Base-by-base conservation (phyloP, 2,888 invertebrate genomes). In the Mesochorus sp. region DNA sequence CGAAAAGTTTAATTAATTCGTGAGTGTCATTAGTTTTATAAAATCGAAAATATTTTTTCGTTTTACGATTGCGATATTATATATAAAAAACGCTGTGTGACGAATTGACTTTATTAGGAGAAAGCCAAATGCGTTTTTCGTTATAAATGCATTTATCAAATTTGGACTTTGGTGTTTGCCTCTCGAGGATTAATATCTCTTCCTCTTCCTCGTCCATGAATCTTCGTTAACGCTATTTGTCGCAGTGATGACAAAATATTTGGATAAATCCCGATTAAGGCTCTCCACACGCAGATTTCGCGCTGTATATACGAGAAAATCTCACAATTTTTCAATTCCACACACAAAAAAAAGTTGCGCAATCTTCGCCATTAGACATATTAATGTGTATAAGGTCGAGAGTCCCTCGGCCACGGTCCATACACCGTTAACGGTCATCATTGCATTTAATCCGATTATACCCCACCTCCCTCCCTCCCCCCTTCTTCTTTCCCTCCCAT, bases 231-330 rank as follows among this genome's bases (percentile, higher is more conserved):
- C 10, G 21, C 57, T 21, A 67, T 72, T 76, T 53, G 71, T 76
- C 71, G 67, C 44, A 4, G 4, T 34, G 51, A 51, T 53, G 76
- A 49, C 71, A 76, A 76, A 76, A 76, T 76, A 76, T 76, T 76
- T 51, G 44, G 66, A 61, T 17, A 57, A 62, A 66, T 51, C 24
- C n/a, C 2, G 17, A 39, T 14, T 21, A 19, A 28, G 21, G 10
- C 42, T 55, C 39, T 34, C 19, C 28, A n/a, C n/a, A n/a, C n/a
- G n/a, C 19, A n/a, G 26, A 49, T 59, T 34, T 44, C 3, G 21
- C 8, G 21, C 49, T 66, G n/a, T 59, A 44, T 61, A 24, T 53
- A 53, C 61, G 66, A 24, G 59, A 76, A 64, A 57, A 59, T 64
- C 44, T 21, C 17, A 34, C 28, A 31, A 24, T 47, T 61, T 28